A percentile compares a stretch with the other conserved stretches of the same genome.
phyloP scores from a whole-genome alignment of 2,797 vertebrate species.

The Babyrousa celebensis region DNA sequence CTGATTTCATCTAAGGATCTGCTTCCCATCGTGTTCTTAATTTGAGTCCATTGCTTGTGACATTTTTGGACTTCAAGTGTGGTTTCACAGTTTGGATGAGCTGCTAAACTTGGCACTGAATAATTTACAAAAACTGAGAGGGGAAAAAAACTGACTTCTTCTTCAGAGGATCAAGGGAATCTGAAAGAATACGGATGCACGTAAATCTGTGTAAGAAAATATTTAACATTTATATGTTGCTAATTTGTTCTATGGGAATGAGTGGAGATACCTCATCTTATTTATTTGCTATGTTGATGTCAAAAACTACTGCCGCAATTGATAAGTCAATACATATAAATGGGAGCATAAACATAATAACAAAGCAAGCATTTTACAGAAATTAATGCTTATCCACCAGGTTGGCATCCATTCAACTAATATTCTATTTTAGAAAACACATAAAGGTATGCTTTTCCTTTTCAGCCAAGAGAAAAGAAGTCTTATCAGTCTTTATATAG shows the following conservation, averaged over 20 bases:
- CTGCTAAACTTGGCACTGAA: slow-evolving; percentile 62
- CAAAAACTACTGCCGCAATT: not conserved
- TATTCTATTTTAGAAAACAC: not conserved
- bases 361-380: not conserved
- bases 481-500: no score
- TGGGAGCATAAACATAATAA: not conserved
- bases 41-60: slow-evolving; percentile 43
- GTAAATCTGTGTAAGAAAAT: slow-evolving; percentile 50
- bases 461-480: not conserved
- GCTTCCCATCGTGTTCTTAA: slow-evolving; percentile 45
- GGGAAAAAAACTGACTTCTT: not conserved
- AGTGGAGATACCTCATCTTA: not conserved
- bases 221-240: slow-evolving; percentile 14
- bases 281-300: not conserved
- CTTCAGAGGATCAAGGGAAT: not conserved
- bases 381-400: fast-evolving
- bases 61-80: slow-evolving; percentile 39
- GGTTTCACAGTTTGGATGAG: slow-evolving; percentile 46
- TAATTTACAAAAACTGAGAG: slow-evolving; percentile 58
- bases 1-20: slow-evolving; percentile 16
- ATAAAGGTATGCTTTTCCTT: not conserved
- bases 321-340: not conserved
- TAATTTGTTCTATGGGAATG: slow-evolving; percentile 43
- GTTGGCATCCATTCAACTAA: not conserved
- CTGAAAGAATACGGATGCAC: not conserved